phyloP scores from a whole-genome alignment of 2,888 invertebrate genomes.

The Adelognathus sp. region DNA sequence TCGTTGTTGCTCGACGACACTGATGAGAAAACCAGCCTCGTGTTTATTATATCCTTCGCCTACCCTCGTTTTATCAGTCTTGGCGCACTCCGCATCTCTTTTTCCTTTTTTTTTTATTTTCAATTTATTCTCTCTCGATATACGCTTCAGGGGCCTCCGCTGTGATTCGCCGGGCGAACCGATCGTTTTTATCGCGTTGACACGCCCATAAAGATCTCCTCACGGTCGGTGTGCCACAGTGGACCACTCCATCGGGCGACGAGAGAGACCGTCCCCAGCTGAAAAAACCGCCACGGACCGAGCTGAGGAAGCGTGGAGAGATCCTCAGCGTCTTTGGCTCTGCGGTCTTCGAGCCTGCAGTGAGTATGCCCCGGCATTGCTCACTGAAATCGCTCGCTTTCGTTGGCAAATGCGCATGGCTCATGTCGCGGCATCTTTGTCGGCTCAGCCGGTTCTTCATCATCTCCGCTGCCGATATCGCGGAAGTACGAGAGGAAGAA shows the following conservation, averaged over 20 bases:
- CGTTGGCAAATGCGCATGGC: conserved; percentile 52
- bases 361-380: conserved; percentile 12
- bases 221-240: conserved; percentile 11
- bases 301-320: not conserved
- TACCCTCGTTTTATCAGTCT: conserved; percentile 23
- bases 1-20: conserved; percentile 41
- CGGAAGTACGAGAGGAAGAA: conserved; percentile 47
- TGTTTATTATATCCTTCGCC: conserved; percentile 45
- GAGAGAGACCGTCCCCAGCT: not conserved
- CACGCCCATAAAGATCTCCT: conserved; percentile 69
- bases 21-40: conserved; percentile 44
- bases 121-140: not conserved
- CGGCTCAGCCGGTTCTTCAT: conserved; percentile 77
- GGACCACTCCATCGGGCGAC: conserved; percentile 62
- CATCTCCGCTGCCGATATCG: conserved; percentile 75
- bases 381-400: conserved; percentile 9
- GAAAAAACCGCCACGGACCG: not conserved
- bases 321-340: not conserved
- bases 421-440: conserved; percentile 79
- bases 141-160: conserved; percentile 6
- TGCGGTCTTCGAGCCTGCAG: conserved; percentile 13
- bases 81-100: too few species aligned
- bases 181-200: conserved; percentile 67
- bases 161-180: conserved; percentile 32
- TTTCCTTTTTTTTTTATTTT: conserved; percentile 7